Conservation (phyloP, 2,797 vertebrate species). For the Selene dorsalis region DNA sequence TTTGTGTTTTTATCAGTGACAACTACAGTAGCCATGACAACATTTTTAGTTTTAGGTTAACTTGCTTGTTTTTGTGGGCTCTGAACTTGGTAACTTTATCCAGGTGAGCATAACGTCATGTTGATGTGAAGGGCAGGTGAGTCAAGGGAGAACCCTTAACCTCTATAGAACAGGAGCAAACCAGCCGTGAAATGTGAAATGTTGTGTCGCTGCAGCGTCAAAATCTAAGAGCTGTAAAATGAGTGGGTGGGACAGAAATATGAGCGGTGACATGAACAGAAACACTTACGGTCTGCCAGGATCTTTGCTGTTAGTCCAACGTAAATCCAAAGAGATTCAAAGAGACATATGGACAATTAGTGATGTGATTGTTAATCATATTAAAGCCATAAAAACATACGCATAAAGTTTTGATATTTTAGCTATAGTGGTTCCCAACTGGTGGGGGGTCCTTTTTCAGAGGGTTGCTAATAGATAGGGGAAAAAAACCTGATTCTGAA, state of each 20-base stretch:
- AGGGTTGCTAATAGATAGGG: not conserved
- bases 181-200: not conserved
- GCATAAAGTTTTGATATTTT: not conserved
- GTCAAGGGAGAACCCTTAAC: not conserved
- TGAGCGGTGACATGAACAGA: slow-evolving; percentile 5
- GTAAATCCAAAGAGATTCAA: slow-evolving; percentile 71
- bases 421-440: slow-evolving; percentile 29
- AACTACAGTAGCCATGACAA: too few species aligned
- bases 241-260: not conserved
- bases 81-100: too few species aligned
- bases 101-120: too few species aligned
- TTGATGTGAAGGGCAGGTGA: too few species aligned
- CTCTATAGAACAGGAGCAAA: not conserved
- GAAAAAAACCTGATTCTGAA: too few species aligned
- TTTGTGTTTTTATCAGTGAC: too few species aligned
- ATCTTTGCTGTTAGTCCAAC: slow-evolving; percentile 96
- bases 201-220: not conserved
- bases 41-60: too few species aligned
- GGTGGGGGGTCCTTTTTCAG: not conserved
- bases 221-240: not conserved
- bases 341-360: slow-evolving; percentile 67
- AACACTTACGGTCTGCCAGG: slow-evolving; percentile 94
- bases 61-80: too few species aligned
- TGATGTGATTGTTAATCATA: slow-evolving; percentile 60
- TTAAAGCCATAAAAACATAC: slow-evolving; percentile 34